Conservation (phyloP, 2,797 vertebrate genomes). For the Trichosurus vulpecula region DNA sequence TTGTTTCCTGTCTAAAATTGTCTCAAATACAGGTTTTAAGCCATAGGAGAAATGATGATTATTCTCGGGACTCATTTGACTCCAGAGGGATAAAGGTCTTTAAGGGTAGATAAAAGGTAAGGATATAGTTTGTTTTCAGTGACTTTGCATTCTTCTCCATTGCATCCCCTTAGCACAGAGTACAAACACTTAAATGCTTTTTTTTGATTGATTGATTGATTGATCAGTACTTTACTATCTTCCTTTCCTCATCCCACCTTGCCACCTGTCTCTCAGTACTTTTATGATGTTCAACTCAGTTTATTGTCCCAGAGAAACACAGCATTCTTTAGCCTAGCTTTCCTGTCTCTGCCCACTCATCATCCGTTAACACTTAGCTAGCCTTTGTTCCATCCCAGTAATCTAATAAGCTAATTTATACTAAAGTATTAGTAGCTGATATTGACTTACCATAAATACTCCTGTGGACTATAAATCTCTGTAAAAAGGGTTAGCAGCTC, state of each 20-base stretch:
- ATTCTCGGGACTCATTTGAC: slow-evolving; percentile 25
- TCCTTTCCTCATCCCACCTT: neutral
- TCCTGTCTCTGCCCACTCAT: too few species aligned
- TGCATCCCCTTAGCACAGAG: neutral
- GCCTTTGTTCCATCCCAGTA: too few species aligned
- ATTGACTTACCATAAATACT: too few species aligned
- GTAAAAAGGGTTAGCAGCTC: too few species aligned
- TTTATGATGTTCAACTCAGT: neutral
- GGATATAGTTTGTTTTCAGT: too few species aligned
- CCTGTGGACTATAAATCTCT: too few species aligned
- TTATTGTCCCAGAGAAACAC: neutral
- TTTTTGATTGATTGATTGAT: neutral
- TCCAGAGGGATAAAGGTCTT: neutral
- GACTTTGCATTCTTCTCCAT: neutral
- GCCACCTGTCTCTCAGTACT: neutral
- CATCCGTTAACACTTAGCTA: too few species aligned
- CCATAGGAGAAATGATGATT: slow-evolving; percentile 2
- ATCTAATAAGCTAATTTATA: too few species aligned
- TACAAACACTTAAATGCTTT: neutral
- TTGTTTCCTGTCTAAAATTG: neutral
- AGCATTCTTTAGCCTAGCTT: too few species aligned
- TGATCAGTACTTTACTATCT: neutral
- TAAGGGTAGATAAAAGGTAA: neutral
- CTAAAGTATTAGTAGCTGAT: too few species aligned
- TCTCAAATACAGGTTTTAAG: slow-evolving; percentile 3